These are phyloP conservation scores for Peromyscus californicus DNA, from an alignment of 2,113 vertebrate genomes.

Conservation along the genomic window DNA sequence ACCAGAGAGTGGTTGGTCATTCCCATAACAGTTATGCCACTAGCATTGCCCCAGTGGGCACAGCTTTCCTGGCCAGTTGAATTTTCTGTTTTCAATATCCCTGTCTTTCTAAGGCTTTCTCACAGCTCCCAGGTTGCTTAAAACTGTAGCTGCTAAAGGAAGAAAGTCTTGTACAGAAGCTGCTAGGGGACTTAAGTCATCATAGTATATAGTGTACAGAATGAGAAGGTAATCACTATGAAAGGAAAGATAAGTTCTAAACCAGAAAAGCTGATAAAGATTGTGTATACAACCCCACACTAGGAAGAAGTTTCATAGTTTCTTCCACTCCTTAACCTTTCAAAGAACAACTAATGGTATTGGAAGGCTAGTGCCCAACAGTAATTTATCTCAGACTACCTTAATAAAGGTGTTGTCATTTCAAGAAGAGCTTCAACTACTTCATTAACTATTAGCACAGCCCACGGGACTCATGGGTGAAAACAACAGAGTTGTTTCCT, in stretches of 20 bases:
- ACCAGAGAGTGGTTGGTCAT: too few relatives aligned
- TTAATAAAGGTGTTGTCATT: slow-evolving; percentile 55
- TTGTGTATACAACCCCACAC: not conserved
- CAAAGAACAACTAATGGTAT: slow-evolving; percentile 41
- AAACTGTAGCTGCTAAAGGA: not conserved
- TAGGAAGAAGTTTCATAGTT: not conserved
- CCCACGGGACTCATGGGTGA: not conserved
- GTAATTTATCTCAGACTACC: slow-evolving; percentile 35
- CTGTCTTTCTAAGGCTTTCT: not conserved
- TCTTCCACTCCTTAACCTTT: not conserved
- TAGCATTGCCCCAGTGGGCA: not conserved
- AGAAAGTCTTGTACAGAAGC: not conserved
- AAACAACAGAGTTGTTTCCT: slow-evolving; percentile 11
- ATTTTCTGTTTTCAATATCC: not conserved
- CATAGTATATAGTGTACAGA: not conserved
- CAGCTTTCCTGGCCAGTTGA: too few relatives aligned
- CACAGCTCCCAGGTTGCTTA: not conserved
- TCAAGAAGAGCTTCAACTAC: slow-evolving; percentile 3
- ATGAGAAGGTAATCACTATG: not conserved
- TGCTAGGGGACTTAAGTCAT: not conserved
- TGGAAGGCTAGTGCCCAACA: not conserved
- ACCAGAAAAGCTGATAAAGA: slow-evolving; percentile 30
- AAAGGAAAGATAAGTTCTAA: not conserved
- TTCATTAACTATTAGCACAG: slow-evolving; percentile 47
- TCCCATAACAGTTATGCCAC: not conserved